A percentile compares a stretch with the other conserved stretches of the same genome.
These are phyloP conservation scores for Drosophila gaucha DNA, from an alignment of 2,888 invertebrate species.

Conservation along the genomic window DNA sequence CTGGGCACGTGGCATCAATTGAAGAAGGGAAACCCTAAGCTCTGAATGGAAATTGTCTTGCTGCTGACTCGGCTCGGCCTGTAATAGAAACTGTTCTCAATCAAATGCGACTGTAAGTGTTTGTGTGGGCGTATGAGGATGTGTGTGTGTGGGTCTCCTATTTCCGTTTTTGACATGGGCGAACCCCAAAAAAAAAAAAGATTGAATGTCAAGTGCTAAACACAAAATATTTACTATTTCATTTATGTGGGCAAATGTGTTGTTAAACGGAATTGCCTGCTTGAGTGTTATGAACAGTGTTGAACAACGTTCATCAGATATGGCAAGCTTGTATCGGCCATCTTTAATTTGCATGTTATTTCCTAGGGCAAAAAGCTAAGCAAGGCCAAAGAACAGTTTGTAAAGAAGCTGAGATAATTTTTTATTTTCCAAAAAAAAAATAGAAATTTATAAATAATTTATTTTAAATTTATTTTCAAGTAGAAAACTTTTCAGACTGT, in stretches of 20 bases:
- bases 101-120: conserved; percentile 12
- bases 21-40: conserved; percentile 28
- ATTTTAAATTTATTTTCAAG: too few species aligned
- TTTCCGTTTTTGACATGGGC: conserved; percentile 41
- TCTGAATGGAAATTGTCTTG: conserved; percentile 44
- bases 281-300: neutral
- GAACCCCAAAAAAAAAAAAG: conserved; percentile 13
- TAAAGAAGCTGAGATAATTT: too few species aligned
- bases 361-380: too few species aligned
- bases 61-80: conserved; percentile 16
- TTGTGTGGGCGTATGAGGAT: conserved; percentile 1
- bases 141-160: conserved; percentile 11
- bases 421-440: too few species aligned
- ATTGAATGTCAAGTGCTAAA: conserved; percentile 46
- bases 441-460: too few species aligned
- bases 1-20: conserved; percentile 50
- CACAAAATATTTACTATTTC: conserved; percentile 40
- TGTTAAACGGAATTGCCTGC: neutral
- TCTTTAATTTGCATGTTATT: conserved; percentile 9
- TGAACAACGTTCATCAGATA: neutral
- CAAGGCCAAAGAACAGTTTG: too few species aligned
- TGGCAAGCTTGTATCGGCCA: conserved; percentile 1
- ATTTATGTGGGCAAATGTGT: conserved; percentile 15
- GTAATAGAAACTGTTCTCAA: conserved; percentile 43
- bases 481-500: too few species aligned